phyloP scores from a whole-genome alignment of 2,797 vertebrate species.

The Lagocephalus sceleratus region DNA sequence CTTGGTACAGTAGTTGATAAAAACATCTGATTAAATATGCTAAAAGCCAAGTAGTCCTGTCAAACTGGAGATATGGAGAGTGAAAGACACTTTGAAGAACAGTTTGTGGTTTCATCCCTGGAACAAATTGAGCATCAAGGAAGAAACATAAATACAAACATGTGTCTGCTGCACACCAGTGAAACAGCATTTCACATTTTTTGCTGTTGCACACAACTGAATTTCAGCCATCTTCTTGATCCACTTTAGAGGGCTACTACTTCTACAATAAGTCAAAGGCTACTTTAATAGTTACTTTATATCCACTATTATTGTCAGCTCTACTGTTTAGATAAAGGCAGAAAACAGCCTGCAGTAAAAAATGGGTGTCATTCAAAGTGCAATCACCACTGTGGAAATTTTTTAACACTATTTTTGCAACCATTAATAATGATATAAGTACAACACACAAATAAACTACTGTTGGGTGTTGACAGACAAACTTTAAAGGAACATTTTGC shows the following conservation, averaged over 20 bases:
- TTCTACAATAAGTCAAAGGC: neutral
- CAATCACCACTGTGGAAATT: too few species aligned
- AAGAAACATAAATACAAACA: conserved; percentile 58
- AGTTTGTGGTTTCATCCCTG: conserved; percentile 50
- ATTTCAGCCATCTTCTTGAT: neutral
- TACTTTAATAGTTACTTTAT: too few species aligned
- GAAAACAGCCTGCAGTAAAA: neutral
- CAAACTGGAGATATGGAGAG: conserved; percentile 52
- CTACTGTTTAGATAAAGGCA: neutral
- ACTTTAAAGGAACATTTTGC: neutral
- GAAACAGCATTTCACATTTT: conserved; percentile 20
- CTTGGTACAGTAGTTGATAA: conserved; percentile 22
- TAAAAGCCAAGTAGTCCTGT: conserved; percentile 37
- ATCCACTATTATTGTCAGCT: too few species aligned
- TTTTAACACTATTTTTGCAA: neutral
- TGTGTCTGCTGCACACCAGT: conserved; percentile 44
- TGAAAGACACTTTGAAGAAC: conserved; percentile 61
- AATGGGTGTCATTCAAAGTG: neutral
- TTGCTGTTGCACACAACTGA: neutral
- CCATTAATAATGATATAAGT: neutral
- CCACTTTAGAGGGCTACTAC: neutral
- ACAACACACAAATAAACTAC: neutral
- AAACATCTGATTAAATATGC: conserved; percentile 6
- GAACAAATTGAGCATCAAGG: conserved; percentile 57
- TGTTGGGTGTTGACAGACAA: neutral